Base-by-base conservation (phyloP, 2,888 invertebrate genomes). In the Orthonevra nobilis region DNA sequence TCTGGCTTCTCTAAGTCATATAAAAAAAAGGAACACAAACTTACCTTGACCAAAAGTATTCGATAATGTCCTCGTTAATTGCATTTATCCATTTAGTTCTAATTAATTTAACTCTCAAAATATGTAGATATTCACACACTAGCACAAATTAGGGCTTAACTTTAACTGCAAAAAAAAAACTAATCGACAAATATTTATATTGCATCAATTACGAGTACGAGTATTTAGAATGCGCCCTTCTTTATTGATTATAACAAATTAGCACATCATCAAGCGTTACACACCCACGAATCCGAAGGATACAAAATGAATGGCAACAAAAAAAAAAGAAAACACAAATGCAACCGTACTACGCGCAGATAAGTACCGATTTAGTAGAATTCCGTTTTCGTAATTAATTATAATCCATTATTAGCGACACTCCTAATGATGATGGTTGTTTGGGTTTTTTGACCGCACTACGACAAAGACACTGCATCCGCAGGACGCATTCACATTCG, bases 1-100 rank as follows among this genome's bases (percentile, higher is more conserved):
- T n/a, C n/a, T n/a, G n/a, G n/a, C n/a, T n/a, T n/a, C n/a, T n/a
- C n/a, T n/a, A n/a, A n/a, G n/a, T n/a, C n/a, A n/a, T n/a, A n/a
- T n/a, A n/a, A n/a, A n/a, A n/a, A n/a, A n/a, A n/a, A n/a, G n/a
- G n/a, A n/a, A n/a, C n/a, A n/a, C n/a, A n/a, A n/a, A n/a, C n/a
- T n/a, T n/a, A n/a, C n/a, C n/a, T n/a, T n/a, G n/a, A n/a, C n/a
- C n/a, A n/a, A n/a, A n/a, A n/a, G n/a, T n/a, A 63, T 28, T 26
- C 17, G 60, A 63, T 54, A 38, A 72, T 63, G 38, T 40, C 17
- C 23, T 38, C 10, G 28, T 42, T 44, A 44, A 44, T 23, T 63
- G 30, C 20, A 40, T 42, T 73, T 73, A 73, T 73, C 72, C 72
- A 64, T 64, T 64, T n/a, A n/a, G n/a, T n/a, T n/a, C n/a, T n/a